These are phyloP conservation scores for Pavo muticus DNA, from an alignment of 2,113 vertebrate species.

Conservation along the genomic window DNA sequence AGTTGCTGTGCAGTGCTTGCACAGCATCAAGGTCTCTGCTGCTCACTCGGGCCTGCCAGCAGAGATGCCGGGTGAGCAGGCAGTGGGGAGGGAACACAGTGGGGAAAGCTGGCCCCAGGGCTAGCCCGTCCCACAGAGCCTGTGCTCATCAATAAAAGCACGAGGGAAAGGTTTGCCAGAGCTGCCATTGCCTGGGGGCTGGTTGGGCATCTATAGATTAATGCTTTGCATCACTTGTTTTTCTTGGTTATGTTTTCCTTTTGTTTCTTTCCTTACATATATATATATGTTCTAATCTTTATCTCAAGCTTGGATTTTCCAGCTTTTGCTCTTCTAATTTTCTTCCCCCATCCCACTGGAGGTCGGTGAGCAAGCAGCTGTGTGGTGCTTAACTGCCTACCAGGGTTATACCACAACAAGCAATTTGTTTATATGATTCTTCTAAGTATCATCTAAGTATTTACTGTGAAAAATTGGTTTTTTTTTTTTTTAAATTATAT, in stretches of 20 bases:
- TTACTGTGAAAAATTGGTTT: not conserved
- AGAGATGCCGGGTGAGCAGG: not conserved
- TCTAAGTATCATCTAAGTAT: not conserved
- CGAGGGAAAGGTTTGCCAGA: not conserved
- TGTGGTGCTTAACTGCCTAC: not conserved
- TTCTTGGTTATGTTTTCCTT: not conserved
- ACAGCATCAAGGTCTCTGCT: not conserved
- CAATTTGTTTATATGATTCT: not conserved
- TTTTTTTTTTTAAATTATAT: not conserved
- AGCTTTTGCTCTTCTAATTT: not conserved
- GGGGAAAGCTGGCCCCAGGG: not conserved
- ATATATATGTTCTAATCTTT: not conserved
- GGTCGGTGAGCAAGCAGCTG: not conserved
- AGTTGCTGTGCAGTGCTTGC: not conserved
- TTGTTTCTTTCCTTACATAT: not conserved
- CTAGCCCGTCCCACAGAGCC: not conserved
- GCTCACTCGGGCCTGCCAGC: not conserved
- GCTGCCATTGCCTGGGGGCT: not conserved
- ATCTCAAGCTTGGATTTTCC: not conserved
- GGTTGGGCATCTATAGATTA: not conserved
- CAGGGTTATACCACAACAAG: not conserved
- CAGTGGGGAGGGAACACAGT: not conserved
- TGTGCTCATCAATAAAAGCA: not conserved
- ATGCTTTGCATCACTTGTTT: not conserved
- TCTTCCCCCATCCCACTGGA: not conserved